Conservation (phyloP, 2,888 invertebrate species). For the Epiblema foenella region DNA sequence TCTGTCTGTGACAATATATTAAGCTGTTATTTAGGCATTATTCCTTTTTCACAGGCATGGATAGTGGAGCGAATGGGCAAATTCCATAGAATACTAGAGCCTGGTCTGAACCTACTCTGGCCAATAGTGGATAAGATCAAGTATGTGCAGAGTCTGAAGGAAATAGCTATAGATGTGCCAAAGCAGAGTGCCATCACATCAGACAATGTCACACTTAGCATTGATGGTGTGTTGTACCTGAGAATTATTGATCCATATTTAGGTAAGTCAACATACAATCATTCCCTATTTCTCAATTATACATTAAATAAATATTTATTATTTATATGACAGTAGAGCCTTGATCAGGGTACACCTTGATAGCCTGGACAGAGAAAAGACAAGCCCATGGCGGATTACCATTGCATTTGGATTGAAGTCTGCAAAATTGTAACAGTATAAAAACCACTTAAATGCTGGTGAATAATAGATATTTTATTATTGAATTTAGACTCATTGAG, state of each 20-base stretch:
- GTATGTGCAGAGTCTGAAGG: slow-evolving; percentile 99
- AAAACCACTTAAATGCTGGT: too few relatives aligned
- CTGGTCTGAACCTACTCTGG: slow-evolving; percentile 96
- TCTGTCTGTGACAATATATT: not conserved
- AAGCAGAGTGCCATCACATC: slow-evolving; percentile 99
- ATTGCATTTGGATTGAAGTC: too few relatives aligned
- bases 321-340: too few relatives aligned
- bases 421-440: too few relatives aligned
- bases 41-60: slow-evolving; percentile 91
- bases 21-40: not conserved
- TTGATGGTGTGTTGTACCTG: slow-evolving; percentile 98
- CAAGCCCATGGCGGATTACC: too few relatives aligned
- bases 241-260: slow-evolving; percentile 97
- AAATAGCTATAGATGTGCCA: slow-evolving; percentile 99
- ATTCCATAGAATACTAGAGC: slow-evolving; percentile 96
- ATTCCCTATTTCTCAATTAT: too few relatives aligned
- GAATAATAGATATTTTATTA: too few relatives aligned
- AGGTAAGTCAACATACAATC: too few relatives aligned
- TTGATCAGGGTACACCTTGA: too few relatives aligned
- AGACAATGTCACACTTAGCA: slow-evolving; percentile 98
- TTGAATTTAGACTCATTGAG: not conserved
- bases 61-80: slow-evolving; percentile 99
- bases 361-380: too few relatives aligned
- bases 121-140: slow-evolving; percentile 96
- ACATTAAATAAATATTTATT: too few relatives aligned